Evolutionary conservation across 37 sponge, comb jelly and placozoan genomes (phyloP), one percentile per base, ranked within the genome.

Genomic region (Halichondria panicea): DNA sequence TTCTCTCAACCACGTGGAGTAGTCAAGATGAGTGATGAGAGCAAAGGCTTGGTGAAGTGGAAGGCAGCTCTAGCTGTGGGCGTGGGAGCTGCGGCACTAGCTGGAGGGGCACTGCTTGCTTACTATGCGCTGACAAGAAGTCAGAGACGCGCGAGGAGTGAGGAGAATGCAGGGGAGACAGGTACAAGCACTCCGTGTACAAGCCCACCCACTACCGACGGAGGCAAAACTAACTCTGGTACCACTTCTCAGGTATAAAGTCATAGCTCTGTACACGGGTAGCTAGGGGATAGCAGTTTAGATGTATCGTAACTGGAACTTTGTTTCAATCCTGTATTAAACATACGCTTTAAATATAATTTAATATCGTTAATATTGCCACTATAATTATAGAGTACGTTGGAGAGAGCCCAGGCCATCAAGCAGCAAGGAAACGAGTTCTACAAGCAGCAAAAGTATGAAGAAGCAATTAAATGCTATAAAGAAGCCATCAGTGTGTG

Each of bases 401-500:
- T 77, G 39, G 73, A 81, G 63, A 52, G 41, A 40, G 91, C 91
- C 28, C 34, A 54, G 38, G 86, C 55, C 19, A 40, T 77, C 48
- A 91, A 81, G 55, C 37, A 38, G 60, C 44, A 72, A 45, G 91
- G 91, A 1, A 91, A 91, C 52, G 78, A 70, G 15, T 76, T 72
- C 28, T 91, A 76, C 74, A 85, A 77, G 66, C 76, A 77, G 36
- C 77, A 72, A 33, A 69, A 81, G 44, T 76, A 48, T 44, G 70
- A 81, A 22, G 83, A 81, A 27, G 91, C 91, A 13, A 44, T 82
- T 36, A 57, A 72, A 57, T 85, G 77, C 56, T 91, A 91, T 46
- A 41, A 77, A 74, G 83, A 91, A 57, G 91, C 86, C 21, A 81
- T 91, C 0, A 19, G 75, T 25, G 33, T 81, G 60, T 81, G 91